Conservation (phyloP, 2,113 vertebrate genomes). For the human region DNA sequence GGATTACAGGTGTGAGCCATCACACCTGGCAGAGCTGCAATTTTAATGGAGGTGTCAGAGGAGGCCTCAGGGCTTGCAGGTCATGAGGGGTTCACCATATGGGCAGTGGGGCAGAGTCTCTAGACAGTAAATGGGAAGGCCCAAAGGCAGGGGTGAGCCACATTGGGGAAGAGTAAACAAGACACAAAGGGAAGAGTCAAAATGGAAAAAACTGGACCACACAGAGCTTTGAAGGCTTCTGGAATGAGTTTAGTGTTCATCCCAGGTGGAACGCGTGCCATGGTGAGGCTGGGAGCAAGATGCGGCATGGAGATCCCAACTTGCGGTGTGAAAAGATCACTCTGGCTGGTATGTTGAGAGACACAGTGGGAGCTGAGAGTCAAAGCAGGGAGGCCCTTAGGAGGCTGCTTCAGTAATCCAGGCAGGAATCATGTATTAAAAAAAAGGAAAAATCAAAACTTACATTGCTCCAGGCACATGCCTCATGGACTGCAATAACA, state of each 20-base stretch:
- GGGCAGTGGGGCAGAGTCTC: rapidly evolving
- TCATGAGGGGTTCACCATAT: not conserved
- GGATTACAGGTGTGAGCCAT: no score
- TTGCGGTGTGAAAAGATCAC: not conserved
- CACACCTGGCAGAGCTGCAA: no score
- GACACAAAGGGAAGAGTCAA: rapidly evolving
- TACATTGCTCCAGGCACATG: not conserved
- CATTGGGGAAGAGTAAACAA: not conserved
- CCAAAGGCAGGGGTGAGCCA: rapidly evolving
- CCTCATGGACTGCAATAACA: not conserved
- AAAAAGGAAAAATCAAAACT: not conserved
- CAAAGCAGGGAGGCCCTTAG: no score
- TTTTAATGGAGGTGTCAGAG: not conserved
- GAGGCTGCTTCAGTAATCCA: not conserved
- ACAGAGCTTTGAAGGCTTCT: rapidly evolving
- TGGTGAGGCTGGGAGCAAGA: rapidly evolving
- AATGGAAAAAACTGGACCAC: not conserved
- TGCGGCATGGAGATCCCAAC: rapidly evolving
- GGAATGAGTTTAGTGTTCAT: not conserved
- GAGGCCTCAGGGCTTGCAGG: not conserved
- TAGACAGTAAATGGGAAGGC: rapidly evolving
- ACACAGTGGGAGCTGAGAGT: rapidly evolving
- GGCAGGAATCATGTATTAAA: not conserved
- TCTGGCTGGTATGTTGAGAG: not conserved
- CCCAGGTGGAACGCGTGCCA: rapidly evolving